Conservation (phyloP, 2,888 invertebrate genomes). For the Hylaea fasciaria region DNA sequence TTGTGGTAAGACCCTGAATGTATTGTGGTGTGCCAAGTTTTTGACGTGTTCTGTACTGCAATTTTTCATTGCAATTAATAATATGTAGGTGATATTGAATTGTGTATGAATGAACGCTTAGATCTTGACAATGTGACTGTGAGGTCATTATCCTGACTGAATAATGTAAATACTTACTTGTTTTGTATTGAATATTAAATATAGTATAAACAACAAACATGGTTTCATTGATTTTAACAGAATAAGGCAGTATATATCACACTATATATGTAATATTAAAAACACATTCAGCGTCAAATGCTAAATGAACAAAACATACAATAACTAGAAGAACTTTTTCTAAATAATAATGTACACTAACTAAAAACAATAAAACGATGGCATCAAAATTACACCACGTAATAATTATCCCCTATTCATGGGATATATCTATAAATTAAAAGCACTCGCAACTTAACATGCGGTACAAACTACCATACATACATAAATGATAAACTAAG, state of each 20-base stretch:
- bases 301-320: background rate
- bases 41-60: slow-evolving; percentile 1
- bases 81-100: slow-evolving; percentile 45
- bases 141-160: slow-evolving; percentile 75
- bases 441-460: no score
- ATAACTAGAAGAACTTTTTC: background rate
- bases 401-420: no score
- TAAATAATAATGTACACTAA: background rate
- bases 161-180: slow-evolving; percentile 80
- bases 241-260: background rate
- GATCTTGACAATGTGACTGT: slow-evolving; percentile 51
- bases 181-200: slow-evolving; percentile 79
- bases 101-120: slow-evolving; percentile 15
- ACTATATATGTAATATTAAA: background rate
- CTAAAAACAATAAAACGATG: background rate
- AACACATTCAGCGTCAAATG: slow-evolving; percentile 1
- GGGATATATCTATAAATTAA: no score
- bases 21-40: background rate
- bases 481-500: no score
- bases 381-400: no score
- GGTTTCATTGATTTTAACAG: slow-evolving; percentile 5
- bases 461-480: no score
- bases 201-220: slow-evolving; percentile 62
- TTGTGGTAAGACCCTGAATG: no score
- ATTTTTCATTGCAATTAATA: slow-evolving; percentile 15